phyloP scores from a whole-genome alignment of 92 coral and sea anemone species.

The Pocillopora meandrina region DNA sequence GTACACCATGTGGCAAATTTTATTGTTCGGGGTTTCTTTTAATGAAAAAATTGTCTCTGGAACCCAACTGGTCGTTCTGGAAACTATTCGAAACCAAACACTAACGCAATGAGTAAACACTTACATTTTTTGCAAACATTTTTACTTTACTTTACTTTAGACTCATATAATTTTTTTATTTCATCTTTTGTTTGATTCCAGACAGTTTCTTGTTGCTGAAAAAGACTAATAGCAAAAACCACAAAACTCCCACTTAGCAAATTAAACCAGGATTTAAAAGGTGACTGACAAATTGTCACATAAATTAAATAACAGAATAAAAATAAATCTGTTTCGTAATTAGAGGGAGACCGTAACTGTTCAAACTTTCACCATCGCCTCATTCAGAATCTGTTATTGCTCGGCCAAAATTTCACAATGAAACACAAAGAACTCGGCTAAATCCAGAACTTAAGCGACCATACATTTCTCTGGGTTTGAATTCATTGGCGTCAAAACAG shows the following conservation, averaged over 20 bases:
- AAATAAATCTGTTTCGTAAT: constrained; percentile 2
- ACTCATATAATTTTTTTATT: background rate
- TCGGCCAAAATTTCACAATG: background rate
- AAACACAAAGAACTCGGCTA: background rate
- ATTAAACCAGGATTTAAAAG: constrained; percentile 27
- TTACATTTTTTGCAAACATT: background rate
- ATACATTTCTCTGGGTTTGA: background rate
- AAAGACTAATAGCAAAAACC: background rate
- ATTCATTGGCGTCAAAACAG: background rate
- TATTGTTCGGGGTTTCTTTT: constrained; percentile 8
- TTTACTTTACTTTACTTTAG: background rate
- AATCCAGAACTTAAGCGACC: background rate
- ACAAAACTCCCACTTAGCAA: constrained; percentile 29
- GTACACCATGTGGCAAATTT: constrained; percentile 2
- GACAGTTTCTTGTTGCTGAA: background rate
- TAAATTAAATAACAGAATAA: constrained; percentile 6
- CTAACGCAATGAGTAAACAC: too few relatives aligned
- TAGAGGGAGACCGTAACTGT: background rate
- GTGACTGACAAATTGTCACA: constrained; percentile 22
- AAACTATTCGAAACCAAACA: background rate
- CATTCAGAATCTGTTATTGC: background rate
- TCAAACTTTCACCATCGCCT: background rate
- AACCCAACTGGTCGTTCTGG: constrained; percentile 5
- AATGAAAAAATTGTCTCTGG: constrained; percentile 6
- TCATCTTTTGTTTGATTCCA: background rate